Evolutionary conservation across 2,888 invertebrate species (phyloP), one percentile per base, ranked within the genome.

Genomic region (Thymelicus acteon): DNA sequence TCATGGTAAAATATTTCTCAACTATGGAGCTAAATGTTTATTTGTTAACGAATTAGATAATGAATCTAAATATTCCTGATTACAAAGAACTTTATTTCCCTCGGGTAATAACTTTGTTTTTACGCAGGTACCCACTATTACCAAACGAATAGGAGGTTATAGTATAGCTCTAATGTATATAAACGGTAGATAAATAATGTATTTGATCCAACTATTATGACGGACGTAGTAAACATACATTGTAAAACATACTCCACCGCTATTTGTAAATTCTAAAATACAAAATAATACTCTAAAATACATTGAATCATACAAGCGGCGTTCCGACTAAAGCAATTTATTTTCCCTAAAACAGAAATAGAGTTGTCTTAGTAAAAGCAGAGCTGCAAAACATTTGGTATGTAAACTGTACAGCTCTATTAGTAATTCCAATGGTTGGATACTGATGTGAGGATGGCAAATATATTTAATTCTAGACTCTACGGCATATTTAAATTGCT

Each of bases 291-390:
- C 19, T 19, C 70, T 64, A 58, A 64, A 70, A 48, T 52, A 49
- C 70, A 70, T 70, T 70, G 64, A 70, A 70, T 70, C 64, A 70
- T 60, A 64, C 64, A 70, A 70, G 60, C 60, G 60, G 57, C 57
- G 54, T 67, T 57, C 47, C 47, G 58, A 47, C 60, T 52, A 44
- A 40, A 71, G 44, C 65, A 60, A 65, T 71, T 70, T 70, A 71
- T 71, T 65, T 65, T 60, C 31, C 54, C 60, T 60, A 70, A 70
- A 64, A 64, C 70, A 57, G 48, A 39, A 60, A 65, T 57, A 44
- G 64, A 64, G 64, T 44, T 64, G 47, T 39, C 69, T 60, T 44
- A 52, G 70, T 60, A 64, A 60, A 70, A 52, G 54, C 54, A 31
- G 39, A 49, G 24, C 10, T 12, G 49, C 49, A 31, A 62, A 60